Base-by-base conservation (phyloP, 2,113 vertebrate species). In the Ceyx cyanopectus region DNA sequence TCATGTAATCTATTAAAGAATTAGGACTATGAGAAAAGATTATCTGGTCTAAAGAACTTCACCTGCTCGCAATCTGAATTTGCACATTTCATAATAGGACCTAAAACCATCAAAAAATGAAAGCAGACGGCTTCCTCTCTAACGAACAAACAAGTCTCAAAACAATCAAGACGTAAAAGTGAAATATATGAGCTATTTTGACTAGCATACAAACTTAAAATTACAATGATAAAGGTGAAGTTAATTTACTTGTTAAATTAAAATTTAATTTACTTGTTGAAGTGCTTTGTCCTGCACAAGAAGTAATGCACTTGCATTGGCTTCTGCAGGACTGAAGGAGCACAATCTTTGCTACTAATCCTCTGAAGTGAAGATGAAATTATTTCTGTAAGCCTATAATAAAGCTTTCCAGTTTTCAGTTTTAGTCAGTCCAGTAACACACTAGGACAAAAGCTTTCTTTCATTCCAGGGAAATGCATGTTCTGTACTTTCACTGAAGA, bases 181-280 rank as follows among this genome's bases (percentile, higher is more conserved):
- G 53, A 93, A 92, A 73, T 89, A 63, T 62, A 62, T 23, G 7
- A 95, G 20, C 75, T 95, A 91, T 96, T 96, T 65, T 93, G 86
- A 95, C 65, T 85, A 40, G 62, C 78, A 94, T 87, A 70, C 37
- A 78, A 85, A 93, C 86, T 53, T 34, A 92, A 78, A 83, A 83
- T 82, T 93, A 75, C 27, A 83, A 26, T 70, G n/a, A 94, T 57
- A 93, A 95, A 81, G 80, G 56, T 95, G 56, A 96, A 92, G 61
- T 81, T 57, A 95, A 96, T 96, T 90, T 92, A 90, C 50, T 93
- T 85, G 14, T 65, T 87, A n/a, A n/a, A n/a, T n/a, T n/a, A n/a
- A 70, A 85, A 78, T 91, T 81, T 57, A 95, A 96, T 96, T 90
- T 92, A 90, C 50, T 93, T 85, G 14, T 65, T 87, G 43, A 62